Conservation (phyloP, 2,888 invertebrate genomes). For the Acanthoscelides obtectus region DNA sequence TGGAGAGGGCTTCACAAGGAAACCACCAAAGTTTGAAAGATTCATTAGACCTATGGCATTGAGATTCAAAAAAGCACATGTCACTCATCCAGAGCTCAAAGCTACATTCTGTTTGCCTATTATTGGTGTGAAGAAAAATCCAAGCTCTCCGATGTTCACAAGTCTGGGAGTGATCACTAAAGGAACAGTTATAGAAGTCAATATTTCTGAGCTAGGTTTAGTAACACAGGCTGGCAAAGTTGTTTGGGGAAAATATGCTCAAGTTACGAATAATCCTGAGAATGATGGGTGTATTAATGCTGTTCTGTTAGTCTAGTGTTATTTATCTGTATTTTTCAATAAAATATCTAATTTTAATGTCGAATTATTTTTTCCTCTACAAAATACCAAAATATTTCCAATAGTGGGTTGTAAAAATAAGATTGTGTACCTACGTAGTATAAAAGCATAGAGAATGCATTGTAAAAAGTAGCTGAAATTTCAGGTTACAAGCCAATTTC, state of each 20-base stretch:
- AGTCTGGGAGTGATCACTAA: slow-evolving; percentile 97
- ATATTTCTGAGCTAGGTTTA: slow-evolving; percentile 95
- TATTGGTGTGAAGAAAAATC: slow-evolving; percentile 98
- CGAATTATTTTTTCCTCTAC: neutral
- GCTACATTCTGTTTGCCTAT: slow-evolving; percentile 97
- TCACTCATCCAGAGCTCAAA: slow-evolving; percentile 98
- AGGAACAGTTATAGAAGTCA: slow-evolving; percentile 96
- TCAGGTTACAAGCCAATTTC: no score
- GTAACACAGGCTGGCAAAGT: slow-evolving; percentile 99
- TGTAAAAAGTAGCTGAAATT: no score
- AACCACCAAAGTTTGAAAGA: slow-evolving; percentile 98
- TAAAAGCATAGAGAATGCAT: no score
- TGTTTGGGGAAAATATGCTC: slow-evolving; percentile 99
- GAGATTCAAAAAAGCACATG: slow-evolving; percentile 95
- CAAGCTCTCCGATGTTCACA: slow-evolving; percentile 95
- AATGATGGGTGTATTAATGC: slow-evolving; percentile 99
- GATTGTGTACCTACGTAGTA: no score
- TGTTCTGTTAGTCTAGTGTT: slow-evolving; percentile 81
- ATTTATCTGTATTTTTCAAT: slow-evolving; percentile 17
- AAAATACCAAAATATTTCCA: neutral
- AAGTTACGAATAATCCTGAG: slow-evolving; percentile 98
- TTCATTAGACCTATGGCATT: slow-evolving; percentile 98
- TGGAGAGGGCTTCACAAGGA: slow-evolving; percentile 96
- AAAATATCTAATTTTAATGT: slow-evolving; percentile 3
- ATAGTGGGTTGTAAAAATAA: no score